Base-by-base conservation (phyloP, 2,797 vertebrate species). In the Danio albolineatus region DNA sequence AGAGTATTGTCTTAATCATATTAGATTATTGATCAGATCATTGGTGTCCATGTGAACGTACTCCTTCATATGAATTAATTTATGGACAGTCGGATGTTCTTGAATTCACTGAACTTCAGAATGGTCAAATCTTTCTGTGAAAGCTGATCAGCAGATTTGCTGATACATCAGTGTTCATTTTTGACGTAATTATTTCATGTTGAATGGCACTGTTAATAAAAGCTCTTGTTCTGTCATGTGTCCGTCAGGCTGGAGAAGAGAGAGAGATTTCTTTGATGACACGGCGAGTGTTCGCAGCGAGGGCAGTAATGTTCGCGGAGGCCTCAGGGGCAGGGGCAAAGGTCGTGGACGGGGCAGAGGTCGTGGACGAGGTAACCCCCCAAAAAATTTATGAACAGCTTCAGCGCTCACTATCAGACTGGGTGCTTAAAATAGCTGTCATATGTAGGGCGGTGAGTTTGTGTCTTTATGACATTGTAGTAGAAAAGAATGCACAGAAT, bases 291-390 rank as follows among this genome's bases (percentile, higher is more conserved):
- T 95, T 65, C 92, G 94, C 78, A 96, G 95, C 0, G 96, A 97
- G 19, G 85, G 93, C 1, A 89, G 93, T 19, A 86, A 86, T 9
- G 19, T 90, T 49, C 93, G 94, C 1, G 97, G 94, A 10, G 89
- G 89, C 61, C 90, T 93, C 12, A 90, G 96, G 82, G 95, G 96
- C 66, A 86, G 96, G 81, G 96, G 95, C 76, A 93, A 95, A 89
- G 94, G 95, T 0, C 89, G 96, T 0, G 96, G 97, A 6, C 91
- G 96, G 5, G 97, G 96, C n/a, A 92, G 96, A 93, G 96, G 96
- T 76, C 95, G 96, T 46, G 95, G 96, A 65, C 89, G 96, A 93
- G 96, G 95, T 93, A 89, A 84, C 79, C 78, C 86, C 59, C 83
- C 28, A 2, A 6, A 21, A 9, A 48, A 5, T 7, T 14, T n/a